Base-by-base conservation (phyloP, 2,797 vertebrate genomes). In the Ara ararauna region DNA sequence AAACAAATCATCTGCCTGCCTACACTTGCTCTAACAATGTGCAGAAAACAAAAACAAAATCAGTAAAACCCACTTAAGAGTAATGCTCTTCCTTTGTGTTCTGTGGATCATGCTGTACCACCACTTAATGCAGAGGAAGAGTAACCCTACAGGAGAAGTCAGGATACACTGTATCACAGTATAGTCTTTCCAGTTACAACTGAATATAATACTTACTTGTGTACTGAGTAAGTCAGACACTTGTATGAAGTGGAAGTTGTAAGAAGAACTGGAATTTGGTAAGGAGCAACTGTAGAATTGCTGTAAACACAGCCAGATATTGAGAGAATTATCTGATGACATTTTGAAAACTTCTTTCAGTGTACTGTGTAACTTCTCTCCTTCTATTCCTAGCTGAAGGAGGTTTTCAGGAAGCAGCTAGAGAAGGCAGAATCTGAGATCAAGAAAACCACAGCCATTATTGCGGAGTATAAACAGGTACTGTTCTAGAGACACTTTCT, bases 401-500 rank as follows among this genome's bases (percentile, higher is more conserved):
- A 99, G 93, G 98, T 99, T 81, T 99, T 99, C 98, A 98, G 99
- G 97, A 99, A 99, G 97, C 99, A 99, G 95, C 97, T 99, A 80
- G 99, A 99, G 96, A 99, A 99, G 95, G 99, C 99, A 5, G 99
- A 99, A 96, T 98, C 97, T 53, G 99, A 99, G 98, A 99, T 99
- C 94, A 99, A 99, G 98, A 99, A 99, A 98, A 99, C 99, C 18
- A 99, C 99, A 17, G 99, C 99, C 27, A 99, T 99, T 98, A 99
- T 99, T 85, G 98, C 98, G 1, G 99, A 99, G 93, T 99, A 99
- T 93, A 99, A 99, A 96, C 99, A 99, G 99, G 99, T 99, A 96
- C 50, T 40, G 4, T 61, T 64, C 34, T 51, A 53, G 54, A 68
- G 56, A 83, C 0, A 0, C 45, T 65, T 53, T 44, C 62, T 86